Evolutionary conservation across 2,113 vertebrate species (phyloP).

Genomic region (Peromyscus leucopus): DNA sequence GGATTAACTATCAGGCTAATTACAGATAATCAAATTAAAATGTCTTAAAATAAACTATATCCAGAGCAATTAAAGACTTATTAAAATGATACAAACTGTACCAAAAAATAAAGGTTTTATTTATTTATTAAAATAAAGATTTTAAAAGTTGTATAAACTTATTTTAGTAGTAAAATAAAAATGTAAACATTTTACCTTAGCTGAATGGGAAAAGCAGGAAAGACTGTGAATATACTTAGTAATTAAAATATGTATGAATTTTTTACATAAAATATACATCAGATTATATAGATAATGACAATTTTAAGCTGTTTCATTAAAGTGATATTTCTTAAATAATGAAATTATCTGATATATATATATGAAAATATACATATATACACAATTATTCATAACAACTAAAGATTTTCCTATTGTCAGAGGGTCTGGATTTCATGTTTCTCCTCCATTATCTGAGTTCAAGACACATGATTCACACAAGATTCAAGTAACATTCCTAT

Average conservation of each 20-base stretch:
- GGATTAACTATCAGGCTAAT: constrained; percentile 9
- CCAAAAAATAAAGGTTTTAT: background rate
- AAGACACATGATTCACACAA: constrained; percentile 41
- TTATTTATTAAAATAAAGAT: too few relatives aligned
- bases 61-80: constrained; percentile 39
- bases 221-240: constrained; percentile 13
- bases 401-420: constrained; percentile 20
- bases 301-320: constrained; percentile 25
- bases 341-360: constrained; percentile 19
- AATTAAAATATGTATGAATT: background rate
- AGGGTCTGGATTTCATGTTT: background rate
- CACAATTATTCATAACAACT: background rate
- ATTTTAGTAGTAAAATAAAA: constrained; percentile 60
- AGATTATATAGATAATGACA: background rate
- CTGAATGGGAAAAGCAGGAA: constrained; percentile 48
- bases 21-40: background rate
- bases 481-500: constrained; percentile 43
- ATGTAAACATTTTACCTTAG: constrained; percentile 33
- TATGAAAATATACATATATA: too few relatives aligned
- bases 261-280: background rate
- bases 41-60: constrained; percentile 11
- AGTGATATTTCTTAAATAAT: constrained; percentile 14
- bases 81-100: constrained; percentile 14
- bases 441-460: background rate
- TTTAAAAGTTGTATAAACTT: constrained; percentile 21